A percentile compares a stretch with the other conserved stretches of the same genome.
These are phyloP conservation scores for Andrena trimmerana DNA, from an alignment of 2,888 invertebrate species.

Conservation along the genomic window DNA sequence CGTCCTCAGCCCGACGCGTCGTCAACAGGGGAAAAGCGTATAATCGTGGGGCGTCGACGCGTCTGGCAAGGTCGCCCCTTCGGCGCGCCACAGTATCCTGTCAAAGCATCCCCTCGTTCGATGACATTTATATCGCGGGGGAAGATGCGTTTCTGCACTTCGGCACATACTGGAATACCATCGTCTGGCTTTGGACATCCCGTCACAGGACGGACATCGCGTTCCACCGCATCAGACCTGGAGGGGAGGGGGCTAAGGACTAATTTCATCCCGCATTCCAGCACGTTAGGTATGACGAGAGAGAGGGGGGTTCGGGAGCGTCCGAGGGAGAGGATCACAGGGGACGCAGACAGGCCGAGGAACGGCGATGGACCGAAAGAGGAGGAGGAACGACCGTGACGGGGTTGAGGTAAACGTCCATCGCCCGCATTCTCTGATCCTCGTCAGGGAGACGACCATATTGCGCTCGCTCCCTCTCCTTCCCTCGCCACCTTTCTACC, in stretches of 20 bases:
- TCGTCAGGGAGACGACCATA: constrained; percentile 60
- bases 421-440: constrained; percentile 71
- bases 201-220: constrained; percentile 66
- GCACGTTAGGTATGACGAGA: constrained; percentile 61
- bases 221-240: constrained; percentile 67
- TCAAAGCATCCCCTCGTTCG: constrained; percentile 42
- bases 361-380: constrained; percentile 17
- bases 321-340: constrained; percentile 22
- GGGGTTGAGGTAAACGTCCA: constrained; percentile 69
- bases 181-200: constrained; percentile 59
- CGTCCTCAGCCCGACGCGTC: constrained; percentile 4
- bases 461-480: constrained; percentile 52
- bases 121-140: constrained; percentile 67
- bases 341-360: constrained; percentile 16
- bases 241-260: constrained; percentile 59
- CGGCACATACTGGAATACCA: constrained; percentile 64
- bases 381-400: constrained; percentile 30
- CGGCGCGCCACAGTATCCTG: constrained; percentile 22
- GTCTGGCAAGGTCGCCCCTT: constrained; percentile 35
- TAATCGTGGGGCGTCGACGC: constrained; percentile 41
- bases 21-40: constrained; percentile 38
- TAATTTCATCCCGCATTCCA: constrained; percentile 73
- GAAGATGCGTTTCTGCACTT: constrained; percentile 59
- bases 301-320: not conserved
- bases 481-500: not conserved